A percentile compares a stretch with the other conserved stretches of the same genome.
Conservation (phyloP, 2,888 invertebrate genomes). For the Sarcophaga variegata region DNA sequence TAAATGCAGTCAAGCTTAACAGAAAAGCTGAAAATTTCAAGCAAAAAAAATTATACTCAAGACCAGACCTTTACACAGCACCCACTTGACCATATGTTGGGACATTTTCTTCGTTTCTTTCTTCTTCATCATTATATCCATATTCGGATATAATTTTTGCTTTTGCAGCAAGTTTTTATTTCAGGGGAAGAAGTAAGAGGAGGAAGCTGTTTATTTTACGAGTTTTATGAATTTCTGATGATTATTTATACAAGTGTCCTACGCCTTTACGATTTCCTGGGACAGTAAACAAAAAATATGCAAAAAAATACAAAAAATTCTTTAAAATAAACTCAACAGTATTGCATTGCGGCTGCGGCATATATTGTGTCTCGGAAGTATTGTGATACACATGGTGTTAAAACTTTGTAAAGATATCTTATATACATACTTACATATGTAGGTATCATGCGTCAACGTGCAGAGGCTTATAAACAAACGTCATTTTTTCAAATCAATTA, state of each 20-base stretch:
- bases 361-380: background rate
- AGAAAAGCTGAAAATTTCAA: background rate
- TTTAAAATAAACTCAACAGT: background rate
- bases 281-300: background rate
- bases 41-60: background rate
- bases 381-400: background rate
- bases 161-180: constrained; percentile 11
- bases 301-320: background rate
- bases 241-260: constrained; percentile 67
- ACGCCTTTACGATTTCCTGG: background rate
- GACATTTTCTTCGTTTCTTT: constrained; percentile 23
- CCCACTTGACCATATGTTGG: constrained; percentile 66
- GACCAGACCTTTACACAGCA: constrained; percentile 25
- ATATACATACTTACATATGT: background rate
- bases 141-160: background rate
- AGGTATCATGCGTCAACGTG: too few relatives aligned
- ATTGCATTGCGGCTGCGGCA: background rate
- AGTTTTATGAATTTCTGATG: constrained; percentile 40
- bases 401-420: background rate
- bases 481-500: too few relatives aligned
- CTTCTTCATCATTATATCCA: background rate
- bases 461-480: too few relatives aligned
- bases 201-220: constrained; percentile 44
- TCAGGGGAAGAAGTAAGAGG: background rate
- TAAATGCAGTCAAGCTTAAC: constrained; percentile 38